These are phyloP conservation scores for Melipona beecheii DNA, from an alignment of 2,888 invertebrate species.

Conservation along the genomic window DNA sequence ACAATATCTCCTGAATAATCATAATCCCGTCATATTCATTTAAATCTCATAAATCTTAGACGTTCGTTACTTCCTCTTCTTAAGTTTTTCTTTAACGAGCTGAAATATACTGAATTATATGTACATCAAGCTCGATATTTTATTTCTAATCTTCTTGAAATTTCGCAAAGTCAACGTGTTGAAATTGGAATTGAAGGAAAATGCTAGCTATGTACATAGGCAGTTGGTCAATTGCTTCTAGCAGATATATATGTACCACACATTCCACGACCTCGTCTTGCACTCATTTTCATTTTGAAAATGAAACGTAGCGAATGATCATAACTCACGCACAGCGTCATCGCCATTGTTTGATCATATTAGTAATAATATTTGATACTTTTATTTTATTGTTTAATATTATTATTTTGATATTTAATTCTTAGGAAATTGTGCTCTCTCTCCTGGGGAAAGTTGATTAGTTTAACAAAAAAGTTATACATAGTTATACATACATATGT, in stretches of 20 bases:
- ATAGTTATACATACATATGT: neutral
- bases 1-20: neutral
- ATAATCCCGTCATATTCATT: neutral
- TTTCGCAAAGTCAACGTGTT: conserved; percentile 13
- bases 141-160: conserved; percentile 1
- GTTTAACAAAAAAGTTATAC: neutral
- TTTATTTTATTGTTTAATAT: neutral
- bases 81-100: neutral
- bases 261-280: conserved; percentile 33
- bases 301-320: conserved; percentile 12
- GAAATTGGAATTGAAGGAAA: conserved; percentile 10
- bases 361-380: neutral
- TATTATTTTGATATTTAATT: neutral
- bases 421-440: neutral
- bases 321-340: neutral
- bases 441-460: neutral
- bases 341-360: neutral
- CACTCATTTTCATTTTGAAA: conserved; percentile 39
- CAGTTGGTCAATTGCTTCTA: conserved; percentile 9
- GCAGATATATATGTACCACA: neutral
- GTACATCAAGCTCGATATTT: neutral
- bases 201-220: conserved; percentile 14
- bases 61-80: neutral
- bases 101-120: neutral
- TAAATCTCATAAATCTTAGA: neutral